phyloP scores from a whole-genome alignment of 2,113 vertebrate genomes.

The Xenopus tropicalis region DNA sequence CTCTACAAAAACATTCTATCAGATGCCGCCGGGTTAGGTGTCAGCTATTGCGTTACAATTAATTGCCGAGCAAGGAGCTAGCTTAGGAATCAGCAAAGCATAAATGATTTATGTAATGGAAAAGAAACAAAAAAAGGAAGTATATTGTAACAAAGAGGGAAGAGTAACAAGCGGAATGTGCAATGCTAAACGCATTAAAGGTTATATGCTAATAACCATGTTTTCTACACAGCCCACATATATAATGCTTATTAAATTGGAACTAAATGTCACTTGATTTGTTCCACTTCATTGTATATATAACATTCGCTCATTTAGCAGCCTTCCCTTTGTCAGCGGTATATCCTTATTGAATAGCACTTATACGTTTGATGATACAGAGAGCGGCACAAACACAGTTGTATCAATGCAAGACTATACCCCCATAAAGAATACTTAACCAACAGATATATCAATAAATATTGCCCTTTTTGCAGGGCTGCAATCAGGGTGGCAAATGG shows the following conservation, averaged over 20 bases:
- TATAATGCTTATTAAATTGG: constrained; percentile 2
- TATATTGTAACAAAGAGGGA: constrained; percentile 3
- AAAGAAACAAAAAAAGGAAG: neutral
- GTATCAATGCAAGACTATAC: too few species aligned
- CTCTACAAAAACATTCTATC: neutral
- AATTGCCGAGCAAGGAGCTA: neutral
- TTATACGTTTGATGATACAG: too few species aligned
- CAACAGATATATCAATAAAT: too few species aligned
- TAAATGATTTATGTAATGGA: constrained; percentile 4
- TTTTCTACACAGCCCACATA: neutral
- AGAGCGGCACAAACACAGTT: too few species aligned
- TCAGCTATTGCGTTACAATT: neutral
- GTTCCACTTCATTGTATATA: neutral
- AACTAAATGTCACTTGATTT: constrained; percentile 6
- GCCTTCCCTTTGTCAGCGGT: too few species aligned
- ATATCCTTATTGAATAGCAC: too few species aligned
- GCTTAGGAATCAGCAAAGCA: neutral
- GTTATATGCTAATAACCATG: constrained; percentile 11
- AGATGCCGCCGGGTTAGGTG: neutral
- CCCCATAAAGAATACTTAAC: too few species aligned
- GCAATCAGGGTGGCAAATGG: too few species aligned
- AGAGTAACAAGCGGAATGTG: neutral
- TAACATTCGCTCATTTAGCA: neutral
- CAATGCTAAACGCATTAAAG: neutral
- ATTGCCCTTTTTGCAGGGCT: too few species aligned